Evolutionary conservation across 2,797 vertebrate genomes (phyloP), one percentile per base, ranked within the genome.

Genomic region (Amazona ochrocephala): DNA sequence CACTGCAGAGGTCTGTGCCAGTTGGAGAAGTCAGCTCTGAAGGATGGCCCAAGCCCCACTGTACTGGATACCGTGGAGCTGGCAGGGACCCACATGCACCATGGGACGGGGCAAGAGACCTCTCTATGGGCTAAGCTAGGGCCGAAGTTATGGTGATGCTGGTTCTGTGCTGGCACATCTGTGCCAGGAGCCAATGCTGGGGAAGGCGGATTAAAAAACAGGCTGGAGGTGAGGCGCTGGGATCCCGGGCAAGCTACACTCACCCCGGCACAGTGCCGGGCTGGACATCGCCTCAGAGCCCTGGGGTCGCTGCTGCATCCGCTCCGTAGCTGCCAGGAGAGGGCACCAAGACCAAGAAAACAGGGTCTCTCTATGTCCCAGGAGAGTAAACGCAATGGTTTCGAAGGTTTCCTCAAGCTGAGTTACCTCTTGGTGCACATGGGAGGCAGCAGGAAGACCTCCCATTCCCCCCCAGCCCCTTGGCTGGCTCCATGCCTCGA

Each of bases 241-340:
- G 56, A 34, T 23, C n/a, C 29, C 2, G 3, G 21, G 10, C 51
- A 27, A 0, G 2, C 65, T 39, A 34, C 2, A 3, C 27, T 34
- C 21, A 34, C n/a, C 13, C 21, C 56, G 23, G n/a, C 56, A 10
- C 54, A 34, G 10, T 15, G 58, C 14, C 1, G 0, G 5, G 71
- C 61, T 47, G 56, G 62, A 26, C 17, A 13, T 39, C 16, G 15
- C 15, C 11, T 18, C 18, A 26, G 30, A 58, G 48, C 51, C 32
- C 70, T 18, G 21, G 11, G 30, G 18, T 37, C 53, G 21, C 53
- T 6, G 84, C 70, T 81, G 44, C 26, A 27, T 0, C 48, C 1
- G 3, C 17, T 14, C 32, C 54, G 13, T 32, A n/a, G 61, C 74
- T 20, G 61, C 70, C 94, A 75, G 87, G 83, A 81, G 74, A 84